These are phyloP conservation scores for Hemitrygon akajei DNA, from an alignment of 2,797 vertebrate species.

Conservation along the genomic window DNA sequence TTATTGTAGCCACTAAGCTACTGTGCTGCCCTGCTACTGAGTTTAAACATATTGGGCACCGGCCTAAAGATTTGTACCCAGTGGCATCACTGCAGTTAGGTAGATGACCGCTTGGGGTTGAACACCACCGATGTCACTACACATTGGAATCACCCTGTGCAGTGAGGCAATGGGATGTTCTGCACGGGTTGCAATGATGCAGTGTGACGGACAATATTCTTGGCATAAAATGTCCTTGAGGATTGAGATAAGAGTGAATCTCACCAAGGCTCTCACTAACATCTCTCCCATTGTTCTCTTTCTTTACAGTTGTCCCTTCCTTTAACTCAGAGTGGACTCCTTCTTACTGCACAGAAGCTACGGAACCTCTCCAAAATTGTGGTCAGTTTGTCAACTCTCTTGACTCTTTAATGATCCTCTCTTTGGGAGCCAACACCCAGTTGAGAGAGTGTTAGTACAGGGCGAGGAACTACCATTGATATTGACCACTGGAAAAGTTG, in stretches of 20 bases:
- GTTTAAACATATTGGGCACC: not conserved
- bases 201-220: not conserved
- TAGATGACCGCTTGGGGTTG: not conserved
- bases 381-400: not conserved
- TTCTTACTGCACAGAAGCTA: not conserved
- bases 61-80: not conserved
- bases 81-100: not conserved
- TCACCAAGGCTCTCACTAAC: not conserved
- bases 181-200: too few species aligned
- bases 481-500: not conserved
- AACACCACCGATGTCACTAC: too few species aligned
- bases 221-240: too few species aligned
- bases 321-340: not conserved
- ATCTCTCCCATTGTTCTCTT: not conserved
- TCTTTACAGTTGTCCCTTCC: not conserved
- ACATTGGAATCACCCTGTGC: too few species aligned
- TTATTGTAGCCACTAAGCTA: too few species aligned
- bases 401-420: too few species aligned
- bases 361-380: not conserved
- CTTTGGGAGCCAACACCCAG: not conserved
- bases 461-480: too few species aligned
- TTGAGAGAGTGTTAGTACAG: not conserved
- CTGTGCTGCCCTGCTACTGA: not conserved
- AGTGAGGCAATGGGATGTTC: not conserved
- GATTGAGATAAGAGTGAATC: too few species aligned